Evolutionary conservation across 2,797 vertebrate species (phyloP).

Genomic region (Arnoldichthys spilopterus): DNA sequence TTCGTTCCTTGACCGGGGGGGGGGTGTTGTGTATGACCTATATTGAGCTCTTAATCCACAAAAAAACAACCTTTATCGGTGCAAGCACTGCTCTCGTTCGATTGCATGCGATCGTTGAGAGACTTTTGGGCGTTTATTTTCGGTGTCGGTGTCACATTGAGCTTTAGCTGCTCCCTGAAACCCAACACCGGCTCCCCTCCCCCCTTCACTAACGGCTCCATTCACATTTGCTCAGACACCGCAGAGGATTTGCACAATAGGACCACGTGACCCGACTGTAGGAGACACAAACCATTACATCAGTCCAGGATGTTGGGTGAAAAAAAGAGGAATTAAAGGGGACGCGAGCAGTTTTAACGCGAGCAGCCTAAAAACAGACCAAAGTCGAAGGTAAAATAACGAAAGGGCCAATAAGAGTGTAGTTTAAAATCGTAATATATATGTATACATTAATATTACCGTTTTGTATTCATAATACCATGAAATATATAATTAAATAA

Average conservation of each 20-base stretch:
- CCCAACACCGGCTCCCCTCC: constrained; percentile 47
- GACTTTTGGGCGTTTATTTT: constrained; percentile 3
- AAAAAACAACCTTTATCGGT: background rate
- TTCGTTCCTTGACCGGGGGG: constrained; percentile 17
- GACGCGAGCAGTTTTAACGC: constrained; percentile 46
- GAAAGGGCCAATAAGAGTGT: background rate
- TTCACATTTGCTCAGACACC: constrained; percentile 62
- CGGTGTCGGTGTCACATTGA: too few relatives aligned
- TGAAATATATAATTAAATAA: too few relatives aligned
- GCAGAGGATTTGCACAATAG: constrained; percentile 66
- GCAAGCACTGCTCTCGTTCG: background rate
- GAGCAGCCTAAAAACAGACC: background rate
- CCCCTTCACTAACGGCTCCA: constrained; percentile 51
- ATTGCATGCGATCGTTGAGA: background rate
- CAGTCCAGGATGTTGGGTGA: constrained; percentile 71
- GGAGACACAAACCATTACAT: constrained; percentile 80
- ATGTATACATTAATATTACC: too few relatives aligned
- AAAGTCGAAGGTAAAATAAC: background rate
- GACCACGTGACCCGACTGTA: constrained; percentile 71
- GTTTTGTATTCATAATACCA: too few relatives aligned
- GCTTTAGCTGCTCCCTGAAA: constrained; percentile 52
- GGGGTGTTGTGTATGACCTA: constrained; percentile 34
- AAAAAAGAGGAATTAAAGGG: constrained; percentile 73
- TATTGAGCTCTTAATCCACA: constrained; percentile 6
- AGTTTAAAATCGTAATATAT: too few relatives aligned